Percentiles rank a stretch among this genome's conserved stretches.
Evolutionary conservation across 2,888 invertebrate species (phyloP).

Genomic region (Erpobdella octoculata): DNA sequence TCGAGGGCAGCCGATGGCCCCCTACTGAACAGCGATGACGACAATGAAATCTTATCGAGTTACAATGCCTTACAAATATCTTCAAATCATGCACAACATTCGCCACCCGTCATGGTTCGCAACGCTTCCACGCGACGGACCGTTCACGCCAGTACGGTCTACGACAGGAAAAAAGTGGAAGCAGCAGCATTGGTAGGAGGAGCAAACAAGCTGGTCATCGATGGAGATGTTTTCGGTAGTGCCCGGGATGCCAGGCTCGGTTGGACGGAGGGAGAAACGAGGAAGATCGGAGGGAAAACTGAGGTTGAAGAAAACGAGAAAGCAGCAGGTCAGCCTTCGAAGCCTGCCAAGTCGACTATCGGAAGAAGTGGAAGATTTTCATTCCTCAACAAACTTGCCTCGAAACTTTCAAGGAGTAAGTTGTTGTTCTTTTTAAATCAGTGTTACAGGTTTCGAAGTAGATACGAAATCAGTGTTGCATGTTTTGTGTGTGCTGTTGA

Average conservation of each 20-base stretch:
- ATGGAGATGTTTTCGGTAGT: constrained; percentile 18
- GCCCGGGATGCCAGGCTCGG: constrained; percentile 24
- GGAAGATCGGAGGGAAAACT: constrained; percentile 2
- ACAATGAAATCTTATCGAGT: background rate
- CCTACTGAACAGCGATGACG: background rate
- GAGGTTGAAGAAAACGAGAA: background rate
- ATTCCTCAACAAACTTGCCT: constrained; percentile 27
- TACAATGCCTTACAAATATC: too few relatives aligned
- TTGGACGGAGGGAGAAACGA: constrained; percentile 16
- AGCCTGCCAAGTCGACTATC: constrained; percentile 15
- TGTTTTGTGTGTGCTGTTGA: too few relatives aligned
- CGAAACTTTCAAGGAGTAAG: constrained; percentile 5
- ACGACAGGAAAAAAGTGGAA: constrained; percentile 14
- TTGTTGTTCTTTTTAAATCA: too few relatives aligned
- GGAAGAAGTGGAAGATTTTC: constrained; percentile 22
- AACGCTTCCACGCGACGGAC: constrained; percentile 18
- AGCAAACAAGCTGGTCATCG: background rate
- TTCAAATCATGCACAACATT: background rate
- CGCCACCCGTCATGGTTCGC: constrained; percentile 17
- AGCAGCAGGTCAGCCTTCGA: background rate
- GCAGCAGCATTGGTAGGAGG: background rate
- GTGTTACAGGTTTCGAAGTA: too few relatives aligned
- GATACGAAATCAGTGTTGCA: too few relatives aligned
- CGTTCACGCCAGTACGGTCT: constrained; percentile 24
- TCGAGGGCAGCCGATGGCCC: background rate